Evolutionary conservation across 2,797 vertebrate genomes (phyloP).

Genomic region (Artibeus jamaicensis): DNA sequence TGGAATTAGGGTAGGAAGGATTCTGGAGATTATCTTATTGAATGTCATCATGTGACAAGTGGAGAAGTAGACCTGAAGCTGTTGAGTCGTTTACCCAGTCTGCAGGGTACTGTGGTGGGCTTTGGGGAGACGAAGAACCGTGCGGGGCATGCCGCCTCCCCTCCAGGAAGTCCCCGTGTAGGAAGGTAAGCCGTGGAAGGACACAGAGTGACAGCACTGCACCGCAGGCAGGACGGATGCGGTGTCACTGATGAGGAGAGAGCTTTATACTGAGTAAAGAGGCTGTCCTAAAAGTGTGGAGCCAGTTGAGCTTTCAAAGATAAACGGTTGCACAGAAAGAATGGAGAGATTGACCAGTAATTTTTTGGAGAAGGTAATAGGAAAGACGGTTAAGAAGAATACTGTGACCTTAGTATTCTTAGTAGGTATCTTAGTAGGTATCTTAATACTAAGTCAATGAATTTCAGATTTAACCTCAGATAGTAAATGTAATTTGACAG

Average conservation of each 20-base stretch:
- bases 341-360: background rate
- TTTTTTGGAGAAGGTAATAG: background rate
- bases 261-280: background rate
- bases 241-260: background rate
- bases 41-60: background rate
- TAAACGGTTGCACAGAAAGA: background rate
- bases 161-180: background rate
- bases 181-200: background rate
- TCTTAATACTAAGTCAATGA: slow-evolving; percentile 7
- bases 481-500: background rate
- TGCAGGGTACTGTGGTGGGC: background rate
- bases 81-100: background rate
- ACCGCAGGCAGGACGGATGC: background rate
- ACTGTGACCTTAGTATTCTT: background rate
- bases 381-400: background rate
- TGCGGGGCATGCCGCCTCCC: background rate
- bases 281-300: background rate
- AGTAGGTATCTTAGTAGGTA: background rate
- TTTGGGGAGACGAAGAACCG: background rate
- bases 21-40: slow-evolving; percentile 7
- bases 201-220: background rate
- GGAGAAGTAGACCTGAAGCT: background rate
- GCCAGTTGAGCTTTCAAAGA: background rate
- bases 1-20: background rate
- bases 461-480: slow-evolving; percentile 12